Conservation (phyloP, 1,140 invertebrate species). For the Paraescarpia echinospica region DNA sequence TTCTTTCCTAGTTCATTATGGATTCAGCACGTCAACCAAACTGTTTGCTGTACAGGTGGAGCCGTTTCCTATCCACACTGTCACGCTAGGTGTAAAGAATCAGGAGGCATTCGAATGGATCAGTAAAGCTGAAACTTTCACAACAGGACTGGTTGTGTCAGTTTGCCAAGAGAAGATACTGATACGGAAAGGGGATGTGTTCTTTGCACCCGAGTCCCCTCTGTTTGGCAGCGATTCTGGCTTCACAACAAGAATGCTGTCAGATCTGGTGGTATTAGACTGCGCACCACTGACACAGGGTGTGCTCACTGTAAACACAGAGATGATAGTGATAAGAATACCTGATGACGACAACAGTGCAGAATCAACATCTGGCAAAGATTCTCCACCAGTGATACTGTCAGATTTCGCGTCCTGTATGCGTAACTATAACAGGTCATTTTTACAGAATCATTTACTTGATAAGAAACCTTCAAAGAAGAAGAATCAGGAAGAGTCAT, state of each 20-base stretch:
- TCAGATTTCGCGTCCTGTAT: not conserved
- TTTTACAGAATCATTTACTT: not conserved
- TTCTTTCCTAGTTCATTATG: conserved; percentile 41
- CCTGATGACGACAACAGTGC: conserved; percentile 26
- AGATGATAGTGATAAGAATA: conserved; percentile 39
- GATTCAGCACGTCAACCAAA: conserved; percentile 32
- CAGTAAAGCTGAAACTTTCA: conserved; percentile 37
- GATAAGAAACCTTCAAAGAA: not conserved
- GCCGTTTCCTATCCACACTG: conserved; percentile 40
- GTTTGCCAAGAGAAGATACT: conserved; percentile 41
- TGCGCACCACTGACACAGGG: conserved; percentile 45
- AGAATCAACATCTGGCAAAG: conserved; percentile 12
- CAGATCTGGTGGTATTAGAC: conserved; percentile 40
- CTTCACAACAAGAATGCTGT: not conserved
- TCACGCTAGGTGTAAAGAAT: conserved; percentile 50
- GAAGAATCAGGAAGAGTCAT: not conserved
- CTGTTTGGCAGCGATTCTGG: conserved; percentile 33
- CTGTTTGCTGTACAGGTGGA: conserved; percentile 35
- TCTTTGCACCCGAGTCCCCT: conserved; percentile 38
- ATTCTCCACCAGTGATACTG: not conserved
- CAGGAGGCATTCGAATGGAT: conserved; percentile 38
- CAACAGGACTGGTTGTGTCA: conserved; percentile 35
- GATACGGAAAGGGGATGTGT: conserved; percentile 42
- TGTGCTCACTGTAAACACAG: conserved; percentile 38
- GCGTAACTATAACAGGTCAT: not conserved